Evolutionary conservation across 2,888 invertebrate genomes (phyloP), one percentile per base, ranked within the genome.

Genomic region (Thera britannica): DNA sequence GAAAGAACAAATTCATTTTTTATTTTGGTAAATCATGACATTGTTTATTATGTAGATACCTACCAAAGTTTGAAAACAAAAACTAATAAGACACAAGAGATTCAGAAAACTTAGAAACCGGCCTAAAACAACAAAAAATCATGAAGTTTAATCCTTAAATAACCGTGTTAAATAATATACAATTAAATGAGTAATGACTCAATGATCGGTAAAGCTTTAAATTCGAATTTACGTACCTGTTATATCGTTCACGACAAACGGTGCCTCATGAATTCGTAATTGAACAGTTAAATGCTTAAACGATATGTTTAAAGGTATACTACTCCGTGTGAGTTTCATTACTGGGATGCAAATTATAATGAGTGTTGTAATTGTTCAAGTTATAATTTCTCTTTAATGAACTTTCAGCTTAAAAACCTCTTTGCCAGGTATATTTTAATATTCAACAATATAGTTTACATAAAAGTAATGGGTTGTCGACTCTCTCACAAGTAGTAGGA

Each of bases 241-340:
- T 68, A 59, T 62, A 65, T 65, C 52, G 51, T 49, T 58, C 36
- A 62, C 51, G n/a, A 36, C 62, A 62, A 62, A 52, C 8, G 55
- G 36, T 49, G 51, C 34, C 44, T 59, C 51, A 64, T 57, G 51
- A 57, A 65, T 69, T 59, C 9, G 46, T 62, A 71, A 72, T 57
- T 65, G 51, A 67, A 64, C 60, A 63, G 73, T 64, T 74, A 73
- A 75, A 72, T 76, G 70, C 65, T 63, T 67, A 56, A 74, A 71
- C 64, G 63, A 72, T 77, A 72, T 68, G 75, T 77, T 23, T 76
- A 72, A 77, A 76, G 77, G 74, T 64, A 72, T 68, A 70, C 68
- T 41, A 68, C 69, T 68, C 58, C 66, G 61, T 70, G 73, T 76
- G 73, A 72, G 73, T 78, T 77, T 70, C 67, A 75, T 75, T 72